phyloP scores from a whole-genome alignment of 1,140 invertebrate genomes.

The Propsilocerus akamusi region DNA sequence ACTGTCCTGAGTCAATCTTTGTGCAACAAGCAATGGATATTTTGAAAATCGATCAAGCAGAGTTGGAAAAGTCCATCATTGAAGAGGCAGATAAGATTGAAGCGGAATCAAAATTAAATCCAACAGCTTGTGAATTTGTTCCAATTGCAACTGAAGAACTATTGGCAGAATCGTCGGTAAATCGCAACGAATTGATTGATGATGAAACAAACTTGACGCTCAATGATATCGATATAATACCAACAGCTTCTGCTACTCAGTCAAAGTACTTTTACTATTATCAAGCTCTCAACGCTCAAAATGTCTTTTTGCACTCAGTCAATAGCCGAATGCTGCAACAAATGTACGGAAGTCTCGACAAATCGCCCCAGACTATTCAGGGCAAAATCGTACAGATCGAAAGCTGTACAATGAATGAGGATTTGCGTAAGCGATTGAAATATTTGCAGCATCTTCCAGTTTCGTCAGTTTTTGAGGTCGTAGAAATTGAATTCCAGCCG shows the following conservation, averaged over 20 bases:
- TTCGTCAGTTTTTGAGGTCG: slow-evolving; percentile 75
- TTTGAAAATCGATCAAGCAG: slow-evolving; percentile 20
- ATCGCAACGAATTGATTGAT: slow-evolving; percentile 9
- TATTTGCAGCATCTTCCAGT: slow-evolving; percentile 79
- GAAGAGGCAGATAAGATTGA: neutral
- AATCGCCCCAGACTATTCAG: slow-evolving; percentile 51
- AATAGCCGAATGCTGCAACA: slow-evolving; percentile 79
- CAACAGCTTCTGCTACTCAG: slow-evolving; percentile 12
- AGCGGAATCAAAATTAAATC: neutral
- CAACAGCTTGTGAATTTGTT: neutral
- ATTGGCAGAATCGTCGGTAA: slow-evolving; percentile 11
- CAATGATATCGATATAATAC: slow-evolving; percentile 11
- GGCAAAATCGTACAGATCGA: slow-evolving; percentile 70
- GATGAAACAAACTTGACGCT: slow-evolving; percentile 4
- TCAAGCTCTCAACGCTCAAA: slow-evolving; percentile 79
- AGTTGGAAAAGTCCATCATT: slow-evolving; percentile 17
- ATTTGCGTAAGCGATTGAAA: slow-evolving; percentile 51
- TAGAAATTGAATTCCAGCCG: slow-evolving; percentile 61
- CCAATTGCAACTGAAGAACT: slow-evolving; percentile 3
- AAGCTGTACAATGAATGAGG: slow-evolving; percentile 63
- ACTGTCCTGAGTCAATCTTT: slow-evolving; percentile 66
- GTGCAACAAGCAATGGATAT: slow-evolving; percentile 59
- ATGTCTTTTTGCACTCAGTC: slow-evolving; percentile 78
- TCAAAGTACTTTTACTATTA: slow-evolving; percentile 67
- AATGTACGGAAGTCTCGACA: slow-evolving; percentile 64